Evolutionary conservation across 1,140 invertebrate genomes (phyloP).

Genomic region (Zaprionus africanus): DNA sequence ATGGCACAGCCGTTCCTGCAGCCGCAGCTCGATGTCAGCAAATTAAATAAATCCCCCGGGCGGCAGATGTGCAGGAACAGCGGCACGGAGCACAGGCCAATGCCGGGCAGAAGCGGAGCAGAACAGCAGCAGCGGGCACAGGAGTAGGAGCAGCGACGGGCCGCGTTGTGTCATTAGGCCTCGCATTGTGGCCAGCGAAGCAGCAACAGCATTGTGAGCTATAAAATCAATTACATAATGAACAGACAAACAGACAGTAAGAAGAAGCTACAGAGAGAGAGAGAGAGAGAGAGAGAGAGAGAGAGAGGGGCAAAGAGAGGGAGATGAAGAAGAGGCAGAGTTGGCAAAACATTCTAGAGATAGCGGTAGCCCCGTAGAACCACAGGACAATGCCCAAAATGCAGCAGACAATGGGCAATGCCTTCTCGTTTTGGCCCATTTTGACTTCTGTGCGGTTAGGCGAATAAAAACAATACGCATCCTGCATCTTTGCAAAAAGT

Average conservation of each 20-base stretch:
- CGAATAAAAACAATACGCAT: conserved; percentile 38
- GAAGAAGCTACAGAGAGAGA: neutral
- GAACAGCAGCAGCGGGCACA: neutral
- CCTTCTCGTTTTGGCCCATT: conserved; percentile 40
- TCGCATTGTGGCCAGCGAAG: conserved; percentile 41
- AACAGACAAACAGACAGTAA: conserved; percentile 3
- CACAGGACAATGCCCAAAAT: conserved; percentile 17
- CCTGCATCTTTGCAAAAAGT: conserved; percentile 41
- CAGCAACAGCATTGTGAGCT: conserved; percentile 33
- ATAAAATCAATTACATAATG: conserved; percentile 65
- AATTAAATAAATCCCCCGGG: conserved; percentile 60
- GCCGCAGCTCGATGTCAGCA: conserved; percentile 43
- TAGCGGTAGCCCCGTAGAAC: conserved; percentile 6
- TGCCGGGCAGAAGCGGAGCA: neutral
- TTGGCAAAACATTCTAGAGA: conserved; percentile 34
- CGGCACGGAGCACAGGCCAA: conserved; percentile 16
- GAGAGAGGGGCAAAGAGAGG: neutral
- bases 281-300: neutral
- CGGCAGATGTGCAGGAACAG: conserved; percentile 48
- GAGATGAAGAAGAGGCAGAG: neutral
- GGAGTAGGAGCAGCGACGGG: conserved; percentile 8
- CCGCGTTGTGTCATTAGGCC: conserved; percentile 39
- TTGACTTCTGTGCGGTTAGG: conserved; percentile 59
- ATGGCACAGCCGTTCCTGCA: conserved; percentile 44
- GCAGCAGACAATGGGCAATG: conserved; percentile 23